Evolutionary conservation across 2,888 invertebrate genomes (phyloP), one percentile per base, ranked within the genome.

Genomic region (Dorcus parallelipipedus): DNA sequence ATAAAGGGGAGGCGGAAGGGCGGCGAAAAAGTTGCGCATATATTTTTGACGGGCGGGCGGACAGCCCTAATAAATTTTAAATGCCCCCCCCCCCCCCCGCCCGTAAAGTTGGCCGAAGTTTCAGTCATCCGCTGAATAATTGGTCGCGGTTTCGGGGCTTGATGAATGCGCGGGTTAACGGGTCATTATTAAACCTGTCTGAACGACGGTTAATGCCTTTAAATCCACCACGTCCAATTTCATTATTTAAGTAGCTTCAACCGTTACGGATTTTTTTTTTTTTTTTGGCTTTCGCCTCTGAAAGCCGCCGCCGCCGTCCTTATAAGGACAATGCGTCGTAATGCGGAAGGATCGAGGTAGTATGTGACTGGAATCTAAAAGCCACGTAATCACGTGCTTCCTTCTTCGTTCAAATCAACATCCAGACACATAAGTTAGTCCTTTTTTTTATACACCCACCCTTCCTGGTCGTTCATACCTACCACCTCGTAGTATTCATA

Each of bases 101-200:
- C 43, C 42, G n/a, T 26, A 45, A 53, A 53, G 53, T 53, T 53
- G 64, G 63, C 59, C 62, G 59, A 64, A 64, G 65, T 64, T 67
- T 54, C 63, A 67, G 70, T 69, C 69, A 68, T 67, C 66, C 67
- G 62, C 62, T 69, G 69, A 70, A 70, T 70, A 70, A 69, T 70
- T 70, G 68, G 71, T 66, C 65, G 67, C 64, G 69, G 69, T 68
- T 70, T 60, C 26, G 61, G 62, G 63, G 65, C 67, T 66, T 70
- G 69, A 70, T 70, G 63, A 69, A 70, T 71, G 67, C 64, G 55
- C 61, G 64, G 67, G 67, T 70, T 69, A 68, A 64, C 65, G 67
- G 67, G 67, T 70, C 68, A 69, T 70, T 69, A 70, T 69, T 69
- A 69, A 70, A 69, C 63, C 66, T 66, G 65, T 66, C 68, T 60